Conservation (phyloP, 2,797 vertebrate species). For the Echeneis naucrates region DNA sequence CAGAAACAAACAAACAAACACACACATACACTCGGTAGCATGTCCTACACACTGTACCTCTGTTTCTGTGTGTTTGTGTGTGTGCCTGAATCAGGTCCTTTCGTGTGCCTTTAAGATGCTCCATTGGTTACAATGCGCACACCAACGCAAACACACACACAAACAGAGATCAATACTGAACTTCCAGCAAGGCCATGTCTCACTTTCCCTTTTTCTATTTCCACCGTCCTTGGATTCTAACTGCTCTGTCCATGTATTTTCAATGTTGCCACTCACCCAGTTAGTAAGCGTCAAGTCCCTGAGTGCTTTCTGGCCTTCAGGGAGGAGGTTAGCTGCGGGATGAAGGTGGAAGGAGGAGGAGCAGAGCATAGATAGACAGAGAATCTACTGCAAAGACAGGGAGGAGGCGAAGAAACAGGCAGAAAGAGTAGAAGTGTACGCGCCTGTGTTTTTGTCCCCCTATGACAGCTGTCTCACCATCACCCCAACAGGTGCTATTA, state of each 20-base stretch:
- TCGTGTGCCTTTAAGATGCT: constrained; percentile 41
- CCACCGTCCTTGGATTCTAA: constrained; percentile 47
- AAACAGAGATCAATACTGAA: constrained; percentile 42
- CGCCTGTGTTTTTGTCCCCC: constrained; percentile 49
- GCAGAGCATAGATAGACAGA: constrained; percentile 13
- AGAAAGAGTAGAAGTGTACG: constrained; percentile 38
- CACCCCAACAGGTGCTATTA: constrained; percentile 94
- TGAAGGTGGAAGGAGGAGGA: constrained; percentile 30
- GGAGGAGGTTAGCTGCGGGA: constrained; percentile 27
- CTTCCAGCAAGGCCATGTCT: constrained; percentile 35
- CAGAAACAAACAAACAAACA: constrained; percentile 1
- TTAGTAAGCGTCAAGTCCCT: constrained; percentile 23
- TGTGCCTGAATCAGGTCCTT: constrained; percentile 59
- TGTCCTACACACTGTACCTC: constrained; percentile 52
- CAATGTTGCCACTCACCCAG: constrained; percentile 44
- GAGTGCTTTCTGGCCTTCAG: constrained; percentile 52
- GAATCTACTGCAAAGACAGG: constrained; percentile 38
- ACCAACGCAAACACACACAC: neutral
- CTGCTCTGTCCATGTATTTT: constrained; percentile 50
- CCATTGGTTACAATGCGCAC: constrained; percentile 42
- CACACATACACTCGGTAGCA: neutral
- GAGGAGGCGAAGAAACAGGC: constrained; percentile 18
- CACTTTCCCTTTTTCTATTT: constrained; percentile 13
- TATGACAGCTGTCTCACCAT: constrained; percentile 91
- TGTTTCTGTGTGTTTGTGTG: constrained; percentile 15